These are phyloP conservation scores for Rhagoletis zephyria DNA, from an alignment of 1,140 invertebrate genomes.

Conservation along the genomic window DNA sequence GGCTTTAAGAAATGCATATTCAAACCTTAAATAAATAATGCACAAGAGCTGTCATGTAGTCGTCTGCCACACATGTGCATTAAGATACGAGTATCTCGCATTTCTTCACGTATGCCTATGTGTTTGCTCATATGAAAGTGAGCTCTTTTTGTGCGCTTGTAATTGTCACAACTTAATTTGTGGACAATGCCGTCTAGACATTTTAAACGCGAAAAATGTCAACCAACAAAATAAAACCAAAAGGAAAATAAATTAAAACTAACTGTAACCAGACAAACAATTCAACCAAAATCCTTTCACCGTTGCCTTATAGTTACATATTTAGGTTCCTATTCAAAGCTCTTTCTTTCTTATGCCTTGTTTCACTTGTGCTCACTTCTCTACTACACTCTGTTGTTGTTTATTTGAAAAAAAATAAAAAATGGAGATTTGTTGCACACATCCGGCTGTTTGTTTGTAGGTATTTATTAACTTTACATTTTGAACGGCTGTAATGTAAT, in stretches of 20 bases:
- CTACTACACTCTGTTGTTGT: not conserved
- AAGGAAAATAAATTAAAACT: constrained; percentile 7
- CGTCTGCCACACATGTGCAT: not conserved
- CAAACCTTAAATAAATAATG: not conserved
- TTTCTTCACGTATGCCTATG: not conserved
- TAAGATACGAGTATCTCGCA: not conserved
- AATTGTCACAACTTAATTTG: constrained; percentile 35
- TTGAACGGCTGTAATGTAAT: too few species aligned
- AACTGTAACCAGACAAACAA: constrained; percentile 16
- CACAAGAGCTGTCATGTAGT: not conserved
- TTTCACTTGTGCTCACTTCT: not conserved
- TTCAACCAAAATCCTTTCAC: constrained; percentile 24
- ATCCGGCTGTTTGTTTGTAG: constrained; percentile 10
- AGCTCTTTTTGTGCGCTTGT: not conserved
- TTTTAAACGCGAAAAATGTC: constrained; percentile 27
- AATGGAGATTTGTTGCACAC: not conserved
- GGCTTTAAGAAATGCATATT: not conserved
- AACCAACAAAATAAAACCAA: constrained; percentile 22
- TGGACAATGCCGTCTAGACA: constrained; percentile 33
- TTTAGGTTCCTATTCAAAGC: not conserved
- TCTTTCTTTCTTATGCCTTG: not conserved
- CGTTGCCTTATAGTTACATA: not conserved
- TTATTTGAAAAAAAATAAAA: too few species aligned
- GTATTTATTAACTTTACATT: not conserved
- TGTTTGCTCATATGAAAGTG: not conserved